Base-by-base conservation (phyloP, 2,888 invertebrate genomes). In the Tyria jacobaeae region DNA sequence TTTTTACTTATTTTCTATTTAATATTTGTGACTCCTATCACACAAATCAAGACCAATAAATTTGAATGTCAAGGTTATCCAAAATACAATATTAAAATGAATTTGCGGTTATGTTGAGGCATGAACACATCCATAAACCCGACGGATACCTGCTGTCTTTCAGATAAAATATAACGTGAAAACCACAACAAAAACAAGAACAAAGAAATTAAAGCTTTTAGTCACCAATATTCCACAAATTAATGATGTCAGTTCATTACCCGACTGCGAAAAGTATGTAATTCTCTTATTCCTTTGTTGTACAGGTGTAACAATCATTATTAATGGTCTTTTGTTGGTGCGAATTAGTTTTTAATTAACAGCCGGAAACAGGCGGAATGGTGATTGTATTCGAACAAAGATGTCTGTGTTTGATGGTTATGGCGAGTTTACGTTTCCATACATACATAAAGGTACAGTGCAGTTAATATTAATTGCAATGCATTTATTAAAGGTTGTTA, bases 261-360 rank as follows among this genome's bases (percentile, higher is more conserved):
- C 25, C 52, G 59, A 51, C 50, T 59, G 37, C 49, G 55, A 47
- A 44, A 60, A 60, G 60, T 54, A 49, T 54, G 54, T 60, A 41
- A 53, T 21, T 48, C 54, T 70, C 21, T 62, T 66, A 60, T 66
- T 68, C 82, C 83, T 84, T 86, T 85, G 82, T 84, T 66, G 64
- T 49, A 75, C 73, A 70, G 69, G 79, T 73, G 86, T 85, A 86
- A 83, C 85, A 85, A 85, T 88, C 83, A 86, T 90, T 90, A 90
- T 89, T 89, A 89, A 92, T 89, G 86, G 80, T 80, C 89, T 90
- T 90, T 89, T 91, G 91, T 90, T 89, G 66, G 15, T 57, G 75
- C 78, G 85, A 89, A 89, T 91, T 90, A 89, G 89, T 88, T 89
- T 91, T 89, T 91, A 91, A 91, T 91, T 91, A 89, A 79, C 76